These are phyloP conservation scores for Pristionchus exspectatus DNA, from an alignment of 2,888 invertebrate species.

Conservation along the genomic window DNA sequence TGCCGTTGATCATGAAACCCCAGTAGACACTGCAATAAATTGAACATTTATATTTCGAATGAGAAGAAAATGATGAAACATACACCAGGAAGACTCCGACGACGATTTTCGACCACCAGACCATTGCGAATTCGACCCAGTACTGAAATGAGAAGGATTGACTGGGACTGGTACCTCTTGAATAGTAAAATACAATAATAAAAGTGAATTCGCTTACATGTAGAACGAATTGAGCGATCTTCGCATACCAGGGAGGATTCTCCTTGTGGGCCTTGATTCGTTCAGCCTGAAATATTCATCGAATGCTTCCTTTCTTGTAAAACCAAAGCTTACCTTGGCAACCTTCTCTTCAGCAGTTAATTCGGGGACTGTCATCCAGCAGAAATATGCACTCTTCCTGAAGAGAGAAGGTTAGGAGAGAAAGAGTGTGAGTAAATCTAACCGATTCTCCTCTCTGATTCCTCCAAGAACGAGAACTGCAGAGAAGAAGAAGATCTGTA, in stretches of 20 bases:
- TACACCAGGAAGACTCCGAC: constrained; percentile 64
- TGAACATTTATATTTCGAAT: not conserved
- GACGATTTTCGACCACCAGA: constrained; percentile 67
- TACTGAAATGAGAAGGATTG: constrained; percentile 30
- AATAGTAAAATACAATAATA: not conserved
- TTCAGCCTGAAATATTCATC: not conserved
- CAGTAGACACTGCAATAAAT: constrained; percentile 67
- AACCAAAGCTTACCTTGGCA: not conserved
- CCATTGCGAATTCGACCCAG: constrained; percentile 77
- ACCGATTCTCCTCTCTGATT: constrained; percentile 68
- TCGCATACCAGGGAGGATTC: constrained; percentile 48
- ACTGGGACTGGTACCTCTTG: not conserved
- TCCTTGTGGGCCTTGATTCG: not conserved
- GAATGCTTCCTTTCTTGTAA: not conserved
- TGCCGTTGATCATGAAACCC: constrained; percentile 74
- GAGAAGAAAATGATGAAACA: not conserved
- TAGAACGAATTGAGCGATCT: constrained; percentile 44
- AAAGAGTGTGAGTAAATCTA: not conserved
- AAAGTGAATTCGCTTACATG: constrained; percentile 19
- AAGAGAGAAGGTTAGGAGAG: not conserved
- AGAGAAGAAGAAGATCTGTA: constrained; percentile 76
- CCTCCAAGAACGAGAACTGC: constrained; percentile 76
- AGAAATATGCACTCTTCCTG: constrained; percentile 72
- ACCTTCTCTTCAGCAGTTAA: constrained; percentile 56
- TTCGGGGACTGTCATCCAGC: constrained; percentile 67